Base-by-base conservation (phyloP, 2,113 vertebrate genomes). In the Larimichthys crocea region DNA sequence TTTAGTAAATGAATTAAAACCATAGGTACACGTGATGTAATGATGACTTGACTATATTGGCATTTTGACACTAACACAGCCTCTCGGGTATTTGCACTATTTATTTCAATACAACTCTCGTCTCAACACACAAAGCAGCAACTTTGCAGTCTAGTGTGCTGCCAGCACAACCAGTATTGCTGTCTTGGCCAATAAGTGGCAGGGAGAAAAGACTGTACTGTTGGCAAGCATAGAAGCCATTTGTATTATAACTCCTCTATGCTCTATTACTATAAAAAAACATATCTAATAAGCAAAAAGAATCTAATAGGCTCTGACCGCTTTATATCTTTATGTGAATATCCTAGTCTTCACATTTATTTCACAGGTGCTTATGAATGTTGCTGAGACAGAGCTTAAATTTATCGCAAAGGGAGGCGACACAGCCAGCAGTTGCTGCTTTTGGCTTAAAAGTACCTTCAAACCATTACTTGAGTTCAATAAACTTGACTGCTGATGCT, bases 1-100 rank as follows among this genome's bases (percentile, higher is more conserved):
- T 79, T 88, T 70, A 79, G 68, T 79, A 60, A 74, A 80, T 81
- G 57, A 79, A 85, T 79, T 80, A 78, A 78, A 82, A 82, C 48
- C 77, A 64, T 59, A 53, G 42, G 71, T 49, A 75, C 14, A 26
- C 35, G 40, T 65, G 79, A 35, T 16, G 71, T 65, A 75, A 76
- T 50, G 56, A 87, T 77, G 64, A 49, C 65, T 61, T 52, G 44
- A 79, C 78, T 74, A 50, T 42, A 77, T 74, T 72, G 71, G 74
- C 70, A 80, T 80, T 29, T 50, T 42, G 61, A 79, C 80, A 66
- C 65, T 78, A 74, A 78, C 67, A 22, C 52, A 73, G 40, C 24
- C 61, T 71, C 82, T 70, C 20, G 31, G 66, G 62, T 53, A 35
- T 24, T 59, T 77, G 66, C 40, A 20, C 35, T 26, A 11, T 82